Evolutionary conservation across 2,888 invertebrate species (phyloP).

Genomic region (Brenthis hecate): DNA sequence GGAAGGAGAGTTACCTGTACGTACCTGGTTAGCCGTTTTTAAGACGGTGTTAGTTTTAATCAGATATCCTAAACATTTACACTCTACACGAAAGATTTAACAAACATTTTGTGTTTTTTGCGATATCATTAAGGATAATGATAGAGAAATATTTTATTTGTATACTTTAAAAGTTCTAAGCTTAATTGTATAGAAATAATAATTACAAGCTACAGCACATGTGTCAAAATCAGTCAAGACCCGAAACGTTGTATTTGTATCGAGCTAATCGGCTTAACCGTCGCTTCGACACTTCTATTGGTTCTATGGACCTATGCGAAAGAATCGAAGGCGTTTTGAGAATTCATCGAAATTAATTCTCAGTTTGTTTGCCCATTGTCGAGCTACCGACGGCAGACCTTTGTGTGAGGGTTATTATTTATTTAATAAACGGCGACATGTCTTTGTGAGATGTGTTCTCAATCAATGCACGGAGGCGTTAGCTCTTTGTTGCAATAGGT

Average conservation of each 20-base stretch:
- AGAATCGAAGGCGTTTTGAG: slow-evolving; percentile 74
- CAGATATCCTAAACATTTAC: too few species aligned
- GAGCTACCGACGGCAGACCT: slow-evolving; percentile 60
- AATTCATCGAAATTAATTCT: slow-evolving; percentile 79
- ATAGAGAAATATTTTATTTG: slow-evolving; percentile 16
- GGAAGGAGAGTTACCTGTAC: too few species aligned
- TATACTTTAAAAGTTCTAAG: slow-evolving; percentile 33
- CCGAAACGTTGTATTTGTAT: slow-evolving; percentile 69
- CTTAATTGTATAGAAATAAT: slow-evolving; percentile 54
- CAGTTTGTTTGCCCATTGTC: slow-evolving; percentile 78
- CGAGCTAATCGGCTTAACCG: slow-evolving; percentile 77
- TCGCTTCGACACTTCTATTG: slow-evolving; percentile 61
- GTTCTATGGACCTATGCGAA: slow-evolving; percentile 53
- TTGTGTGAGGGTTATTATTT: slow-evolving; percentile 74
- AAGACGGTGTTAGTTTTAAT: too few species aligned
- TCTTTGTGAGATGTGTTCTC: slow-evolving; percentile 65
- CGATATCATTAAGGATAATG: background rate
- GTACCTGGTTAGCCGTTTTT: too few species aligned
- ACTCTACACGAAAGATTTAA: background rate
- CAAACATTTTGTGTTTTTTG: background rate
- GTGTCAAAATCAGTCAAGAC: slow-evolving; percentile 53
- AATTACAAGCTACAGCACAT: slow-evolving; percentile 53
- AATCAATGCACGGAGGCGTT: slow-evolving; percentile 62
- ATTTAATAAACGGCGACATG: slow-evolving; percentile 74
- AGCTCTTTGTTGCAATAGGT: slow-evolving; percentile 47